These are phyloP conservation scores for Nothobranchius furzeri DNA, from an alignment of 2,113 vertebrate species.

Conservation along the genomic window DNA sequence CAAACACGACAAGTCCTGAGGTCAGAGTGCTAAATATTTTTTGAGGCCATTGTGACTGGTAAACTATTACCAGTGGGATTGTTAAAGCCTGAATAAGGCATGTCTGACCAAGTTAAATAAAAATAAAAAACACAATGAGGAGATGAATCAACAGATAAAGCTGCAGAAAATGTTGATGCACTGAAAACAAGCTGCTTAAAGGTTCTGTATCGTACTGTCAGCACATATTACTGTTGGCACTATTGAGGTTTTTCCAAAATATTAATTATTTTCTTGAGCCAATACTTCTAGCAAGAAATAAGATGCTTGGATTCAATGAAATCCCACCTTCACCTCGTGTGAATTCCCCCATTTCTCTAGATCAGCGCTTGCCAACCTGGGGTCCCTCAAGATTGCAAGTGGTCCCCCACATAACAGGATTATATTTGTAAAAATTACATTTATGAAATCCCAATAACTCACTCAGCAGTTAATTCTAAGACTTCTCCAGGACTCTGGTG, in stretches of 20 bases:
- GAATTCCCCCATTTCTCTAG: no score
- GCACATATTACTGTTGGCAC: no score
- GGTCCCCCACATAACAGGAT: neutral
- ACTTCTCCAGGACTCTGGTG: no score
- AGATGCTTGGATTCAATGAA: no score
- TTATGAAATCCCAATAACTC: no score
- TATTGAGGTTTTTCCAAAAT: no score
- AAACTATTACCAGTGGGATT: constrained; percentile 36
- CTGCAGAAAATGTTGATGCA: constrained; percentile 22
- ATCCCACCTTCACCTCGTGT: no score
- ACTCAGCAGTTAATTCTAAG: neutral
- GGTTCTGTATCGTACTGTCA: no score
- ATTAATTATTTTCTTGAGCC: no score
- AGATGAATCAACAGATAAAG: constrained; percentile 30
- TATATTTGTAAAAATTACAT: no score
- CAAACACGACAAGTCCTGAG: constrained; percentile 9
- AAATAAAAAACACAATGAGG: constrained; percentile 27
- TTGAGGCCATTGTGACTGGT: constrained; percentile 29
- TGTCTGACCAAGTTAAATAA: constrained; percentile 35
- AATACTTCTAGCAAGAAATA: no score
- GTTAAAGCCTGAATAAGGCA: constrained; percentile 30
- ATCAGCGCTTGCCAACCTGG: no score
- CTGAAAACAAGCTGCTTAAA: neutral
- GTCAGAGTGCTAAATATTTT: constrained; percentile 24
- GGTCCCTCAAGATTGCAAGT: neutral